Evolutionary conservation across 2,888 invertebrate species (phyloP).

Genomic region (Anorthoa munda): DNA sequence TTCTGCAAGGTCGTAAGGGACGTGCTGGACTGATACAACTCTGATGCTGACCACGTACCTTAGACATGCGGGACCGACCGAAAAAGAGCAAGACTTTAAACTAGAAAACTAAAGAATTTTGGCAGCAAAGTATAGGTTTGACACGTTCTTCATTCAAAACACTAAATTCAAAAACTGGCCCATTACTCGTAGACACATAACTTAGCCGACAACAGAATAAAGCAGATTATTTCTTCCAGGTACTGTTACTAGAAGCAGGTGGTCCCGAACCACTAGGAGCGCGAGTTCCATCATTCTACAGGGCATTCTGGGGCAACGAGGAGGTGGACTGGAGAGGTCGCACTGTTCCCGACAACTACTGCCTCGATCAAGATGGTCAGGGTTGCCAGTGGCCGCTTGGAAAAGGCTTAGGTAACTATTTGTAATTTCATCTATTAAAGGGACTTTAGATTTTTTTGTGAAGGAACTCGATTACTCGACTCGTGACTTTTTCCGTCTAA

Average conservation of each 20-base stretch:
- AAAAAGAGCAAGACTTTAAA: no score
- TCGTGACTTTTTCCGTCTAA: no score
- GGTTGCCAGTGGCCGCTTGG: conserved; percentile 93
- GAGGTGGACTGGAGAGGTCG: conserved; percentile 92
- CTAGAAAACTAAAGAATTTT: no score
- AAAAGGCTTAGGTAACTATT: conserved; percentile 91
- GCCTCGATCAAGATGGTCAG: conserved; percentile 89
- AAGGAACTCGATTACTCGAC: no score
- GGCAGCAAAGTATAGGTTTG: no score
- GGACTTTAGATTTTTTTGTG: no score
- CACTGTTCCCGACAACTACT: conserved; percentile 91
- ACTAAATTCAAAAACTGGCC: no score
- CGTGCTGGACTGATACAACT: no score
- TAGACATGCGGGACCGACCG: no score
- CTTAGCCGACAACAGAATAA: neutral
- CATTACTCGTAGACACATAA: neutral
- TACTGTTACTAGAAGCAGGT: conserved; percentile 89
- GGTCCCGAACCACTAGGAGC: conserved; percentile 92
- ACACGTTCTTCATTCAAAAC: no score
- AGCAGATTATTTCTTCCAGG: conserved; percentile 65
- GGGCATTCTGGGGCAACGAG: conserved; percentile 89
- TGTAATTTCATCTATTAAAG: neutral
- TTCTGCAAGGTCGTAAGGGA: no score
- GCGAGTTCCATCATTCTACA: conserved; percentile 90
- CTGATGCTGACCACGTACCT: no score